These are phyloP conservation scores for Rhagonycha lutea DNA, from an alignment of 2,888 invertebrate species.

Conservation along the genomic window DNA sequence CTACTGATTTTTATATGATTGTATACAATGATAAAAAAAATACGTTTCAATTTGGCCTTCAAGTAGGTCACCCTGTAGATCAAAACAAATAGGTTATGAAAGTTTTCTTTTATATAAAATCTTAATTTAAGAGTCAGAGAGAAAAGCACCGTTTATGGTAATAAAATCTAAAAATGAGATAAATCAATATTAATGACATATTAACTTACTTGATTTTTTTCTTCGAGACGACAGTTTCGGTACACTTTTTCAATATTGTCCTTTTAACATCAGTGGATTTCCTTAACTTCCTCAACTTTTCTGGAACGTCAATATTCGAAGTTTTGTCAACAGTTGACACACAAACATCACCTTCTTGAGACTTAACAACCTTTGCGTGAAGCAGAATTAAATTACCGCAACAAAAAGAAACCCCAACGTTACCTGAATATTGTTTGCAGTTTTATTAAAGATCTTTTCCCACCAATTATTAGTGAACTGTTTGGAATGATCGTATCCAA, in stretches of 20 bases:
- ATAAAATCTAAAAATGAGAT: background rate
- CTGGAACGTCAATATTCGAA: background rate
- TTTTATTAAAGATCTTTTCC: constrained; percentile 77
- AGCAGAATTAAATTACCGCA: background rate
- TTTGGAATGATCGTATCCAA: constrained; percentile 76
- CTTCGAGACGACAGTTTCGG: background rate
- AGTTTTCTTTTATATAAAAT: no score
- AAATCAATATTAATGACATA: no score
- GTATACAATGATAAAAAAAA: no score
- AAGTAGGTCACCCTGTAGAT: background rate
- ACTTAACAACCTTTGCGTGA: background rate
- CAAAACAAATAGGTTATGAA: background rate
- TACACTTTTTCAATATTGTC: background rate
- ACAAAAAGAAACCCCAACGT: background rate
- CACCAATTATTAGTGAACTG: constrained; percentile 86
- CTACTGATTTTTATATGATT: no score
- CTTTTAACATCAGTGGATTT: background rate
- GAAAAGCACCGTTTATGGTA: background rate
- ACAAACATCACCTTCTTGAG: background rate
- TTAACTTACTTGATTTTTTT: background rate
- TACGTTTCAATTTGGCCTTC: background rate
- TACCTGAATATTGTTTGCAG: constrained; percentile 66
- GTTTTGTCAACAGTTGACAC: no score
- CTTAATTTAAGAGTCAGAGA: no score
- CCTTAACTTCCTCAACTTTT: background rate